These are phyloP conservation scores for Tringa solitaria DNA, from an alignment of 2,113 vertebrate genomes.

Conservation along the genomic window DNA sequence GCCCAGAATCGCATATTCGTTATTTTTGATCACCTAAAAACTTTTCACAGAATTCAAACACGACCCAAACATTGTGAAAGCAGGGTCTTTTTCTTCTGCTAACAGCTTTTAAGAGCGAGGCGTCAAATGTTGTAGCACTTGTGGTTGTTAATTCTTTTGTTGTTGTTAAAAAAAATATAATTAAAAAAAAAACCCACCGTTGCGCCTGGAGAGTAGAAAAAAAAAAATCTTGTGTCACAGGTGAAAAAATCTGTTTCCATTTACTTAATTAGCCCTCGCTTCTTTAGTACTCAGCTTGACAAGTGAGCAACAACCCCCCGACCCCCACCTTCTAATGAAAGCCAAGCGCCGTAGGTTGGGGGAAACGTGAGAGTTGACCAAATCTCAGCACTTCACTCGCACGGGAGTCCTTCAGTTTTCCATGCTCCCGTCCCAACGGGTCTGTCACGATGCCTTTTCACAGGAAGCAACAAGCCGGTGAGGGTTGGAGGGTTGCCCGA, in stretches of 20 bases:
- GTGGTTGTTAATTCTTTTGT: neutral
- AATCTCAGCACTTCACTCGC: neutral
- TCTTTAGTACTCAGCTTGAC: neutral
- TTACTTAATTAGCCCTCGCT: neutral
- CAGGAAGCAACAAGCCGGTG: neutral
- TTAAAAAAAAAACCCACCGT: neutral
- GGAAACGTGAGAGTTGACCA: neutral
- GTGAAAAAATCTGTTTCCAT: neutral
- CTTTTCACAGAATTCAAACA: neutral
- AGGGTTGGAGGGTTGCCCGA: neutral
- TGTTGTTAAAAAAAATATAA: neutral
- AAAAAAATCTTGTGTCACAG: neutral
- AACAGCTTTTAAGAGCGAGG: neutral
- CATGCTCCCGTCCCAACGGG: neutral
- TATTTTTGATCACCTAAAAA: neutral
- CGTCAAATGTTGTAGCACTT: neutral
- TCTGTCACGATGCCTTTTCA: accelerated
- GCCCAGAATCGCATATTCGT: neutral
- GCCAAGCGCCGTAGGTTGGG: neutral
- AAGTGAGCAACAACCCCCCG: neutral
- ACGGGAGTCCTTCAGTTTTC: neutral
- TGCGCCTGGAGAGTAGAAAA: neutral
- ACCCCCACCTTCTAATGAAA: neutral
- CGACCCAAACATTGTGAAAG: neutral
- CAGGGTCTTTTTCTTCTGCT: neutral